phyloP scores from a whole-genome alignment of 2,888 invertebrate genomes.

The Melinopterus prodromus region DNA sequence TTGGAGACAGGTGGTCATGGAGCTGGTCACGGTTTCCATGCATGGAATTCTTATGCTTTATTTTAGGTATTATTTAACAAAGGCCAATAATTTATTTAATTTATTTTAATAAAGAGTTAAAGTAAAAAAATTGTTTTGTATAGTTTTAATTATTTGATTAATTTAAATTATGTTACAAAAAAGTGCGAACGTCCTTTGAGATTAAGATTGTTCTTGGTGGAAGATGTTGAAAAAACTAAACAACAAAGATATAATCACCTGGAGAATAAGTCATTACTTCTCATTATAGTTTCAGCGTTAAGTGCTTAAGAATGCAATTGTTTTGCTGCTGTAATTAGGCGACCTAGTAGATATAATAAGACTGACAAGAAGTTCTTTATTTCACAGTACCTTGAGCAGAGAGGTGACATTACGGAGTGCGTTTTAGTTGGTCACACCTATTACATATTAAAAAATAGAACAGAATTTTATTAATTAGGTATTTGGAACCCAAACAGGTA shows the following conservation, averaged over 20 bases:
- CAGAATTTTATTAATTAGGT: too few relatives aligned
- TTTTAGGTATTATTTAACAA: not conserved
- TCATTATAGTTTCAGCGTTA: not conserved
- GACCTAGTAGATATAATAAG: not conserved
- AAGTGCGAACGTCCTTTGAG: not conserved
- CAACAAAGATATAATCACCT: not conserved
- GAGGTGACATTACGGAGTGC: not conserved
- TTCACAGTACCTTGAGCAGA: not conserved
- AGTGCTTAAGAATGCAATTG: not conserved
- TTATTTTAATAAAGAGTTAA: slow-evolving; percentile 22
- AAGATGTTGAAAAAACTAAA: not conserved
- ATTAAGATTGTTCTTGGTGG: not conserved
- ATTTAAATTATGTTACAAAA: not conserved
- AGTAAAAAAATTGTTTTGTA: slow-evolving; percentile 19
- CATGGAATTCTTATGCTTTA: slow-evolving; percentile 36
- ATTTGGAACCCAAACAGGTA: too few relatives aligned
- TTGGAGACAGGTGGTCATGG: slow-evolving; percentile 46
- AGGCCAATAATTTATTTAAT: not conserved
- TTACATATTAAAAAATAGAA: too few relatives aligned
- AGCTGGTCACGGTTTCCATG: slow-evolving; percentile 49
- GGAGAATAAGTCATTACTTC: not conserved
- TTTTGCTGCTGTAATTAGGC: not conserved
- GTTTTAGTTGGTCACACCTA: not conserved
- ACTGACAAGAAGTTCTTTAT: not conserved
- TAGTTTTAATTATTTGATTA: not conserved